Evolutionary conservation across 2,797 vertebrate species (phyloP), one percentile per base, ranked within the genome.

Genomic region (Cynodonichthys magdalenae): DNA sequence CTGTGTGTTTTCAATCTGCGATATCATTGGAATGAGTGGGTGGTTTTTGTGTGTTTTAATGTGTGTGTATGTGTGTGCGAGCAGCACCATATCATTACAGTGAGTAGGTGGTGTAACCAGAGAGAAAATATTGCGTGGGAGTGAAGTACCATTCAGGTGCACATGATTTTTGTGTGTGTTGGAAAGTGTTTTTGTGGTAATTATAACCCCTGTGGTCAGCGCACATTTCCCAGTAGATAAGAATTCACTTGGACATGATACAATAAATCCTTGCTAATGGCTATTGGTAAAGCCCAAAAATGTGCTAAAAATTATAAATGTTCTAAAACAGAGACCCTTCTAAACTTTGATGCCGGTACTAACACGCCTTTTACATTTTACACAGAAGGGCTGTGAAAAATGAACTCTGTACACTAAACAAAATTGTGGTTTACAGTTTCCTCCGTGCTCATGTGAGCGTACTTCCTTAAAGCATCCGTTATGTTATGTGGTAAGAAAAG

Each of bases 51-150:
- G 57, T 60, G 41, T 70, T 47, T n/a, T 70, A 59, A 39, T 58
- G 67, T 55, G 64, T 63, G 61, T 68, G 61, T 59, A 49, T 54
- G 69, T 62, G 60, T 52, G 50, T 63, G 67, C 44, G 65, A 59
- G 58, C 69, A 71, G 73, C 80, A 75, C 68, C 56, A 41, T 82
- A 86, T 83, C 80, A 80, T 81, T 31, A 44, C 70, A 71, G 80
- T 85, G 81, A 80, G 90, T 87, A 80, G 90, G 90, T 45, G 79
- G 87, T 87, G 79, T 75, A 80, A 87, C 84, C 82, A 88, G 87
- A 87, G 83, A 83, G 83, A 85, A 85, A 85, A 88, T 83, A 74
- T 79, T 81, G 84, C 17, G 87, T 90, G 82, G 90, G 86, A 90
- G 80, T 84, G 66, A 86, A 91, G 85, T 75, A 87, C 83, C 74